Conservation (phyloP, 1,140 invertebrate species). For the Saccostrea echinata region DNA sequence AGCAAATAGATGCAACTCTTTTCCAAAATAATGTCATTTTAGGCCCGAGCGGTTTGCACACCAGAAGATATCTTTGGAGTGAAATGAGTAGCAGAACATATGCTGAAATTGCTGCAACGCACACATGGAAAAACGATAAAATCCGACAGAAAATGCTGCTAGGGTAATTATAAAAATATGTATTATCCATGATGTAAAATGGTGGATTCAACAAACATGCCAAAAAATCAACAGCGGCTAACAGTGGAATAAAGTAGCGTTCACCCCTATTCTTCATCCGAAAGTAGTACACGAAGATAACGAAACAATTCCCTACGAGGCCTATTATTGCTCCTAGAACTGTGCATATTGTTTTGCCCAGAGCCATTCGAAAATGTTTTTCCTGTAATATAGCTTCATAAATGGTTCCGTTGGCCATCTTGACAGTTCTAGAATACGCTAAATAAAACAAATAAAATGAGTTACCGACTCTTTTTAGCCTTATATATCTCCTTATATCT, state of each 20-base stretch:
- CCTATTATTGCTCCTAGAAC: not conserved
- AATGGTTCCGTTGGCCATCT: no score
- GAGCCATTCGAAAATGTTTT: no score
- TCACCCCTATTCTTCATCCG: not conserved
- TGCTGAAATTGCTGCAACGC: not conserved
- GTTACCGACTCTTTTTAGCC: no score
- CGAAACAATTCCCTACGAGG: not conserved
- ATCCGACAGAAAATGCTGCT: not conserved
- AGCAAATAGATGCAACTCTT: not conserved
- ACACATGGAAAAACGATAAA: not conserved
- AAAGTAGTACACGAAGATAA: not conserved
- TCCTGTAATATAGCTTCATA: no score
- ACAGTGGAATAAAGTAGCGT: not conserved
- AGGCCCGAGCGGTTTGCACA: not conserved
- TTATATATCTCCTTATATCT: no score
- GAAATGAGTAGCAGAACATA: not conserved
- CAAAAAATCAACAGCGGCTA: not conserved
- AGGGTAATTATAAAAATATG: not conserved
- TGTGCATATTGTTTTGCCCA: not conserved
- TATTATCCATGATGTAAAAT: not conserved
- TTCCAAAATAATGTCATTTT: constrained; percentile 3
- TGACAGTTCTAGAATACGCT: no score
- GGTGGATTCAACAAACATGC: not conserved
- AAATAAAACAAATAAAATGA: no score
- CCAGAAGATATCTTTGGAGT: not conserved